These are phyloP conservation scores for Trematomus bernacchii DNA, from an alignment of 2,797 vertebrate genomes.

Conservation along the genomic window DNA sequence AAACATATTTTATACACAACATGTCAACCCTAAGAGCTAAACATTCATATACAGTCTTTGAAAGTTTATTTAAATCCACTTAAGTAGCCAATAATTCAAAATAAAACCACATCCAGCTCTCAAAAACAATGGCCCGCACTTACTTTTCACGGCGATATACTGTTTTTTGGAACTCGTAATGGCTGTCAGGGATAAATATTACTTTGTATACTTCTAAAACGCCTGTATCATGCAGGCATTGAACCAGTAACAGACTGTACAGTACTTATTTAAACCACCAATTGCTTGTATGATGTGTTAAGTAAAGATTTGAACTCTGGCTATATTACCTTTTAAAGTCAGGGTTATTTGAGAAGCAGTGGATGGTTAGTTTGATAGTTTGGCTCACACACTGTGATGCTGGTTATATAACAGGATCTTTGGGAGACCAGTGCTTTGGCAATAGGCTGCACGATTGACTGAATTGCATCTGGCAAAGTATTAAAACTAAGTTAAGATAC, in stretches of 20 bases:
- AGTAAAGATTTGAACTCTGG: slow-evolving; percentile 6
- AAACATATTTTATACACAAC: slow-evolving; percentile 1
- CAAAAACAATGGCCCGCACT: neutral
- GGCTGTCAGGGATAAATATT: slow-evolving; percentile 39
- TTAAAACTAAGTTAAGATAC: slow-evolving; percentile 31
- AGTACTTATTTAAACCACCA: slow-evolving; percentile 25
- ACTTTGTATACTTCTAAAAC: slow-evolving; percentile 47
- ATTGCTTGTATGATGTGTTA: slow-evolving; percentile 27
- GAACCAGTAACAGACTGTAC: slow-evolving; percentile 2
- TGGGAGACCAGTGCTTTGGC: slow-evolving; percentile 28
- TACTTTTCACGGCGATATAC: slow-evolving; percentile 35
- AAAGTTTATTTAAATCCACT: slow-evolving; percentile 6
- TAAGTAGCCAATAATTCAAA: slow-evolving; percentile 17
- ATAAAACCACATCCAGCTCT: slow-evolving; percentile 7
- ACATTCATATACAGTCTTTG: neutral
- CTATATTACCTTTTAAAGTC: slow-evolving; percentile 39
- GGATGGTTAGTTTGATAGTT: slow-evolving; percentile 24
- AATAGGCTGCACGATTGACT: slow-evolving; percentile 22
- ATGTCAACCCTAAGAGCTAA: neutral
- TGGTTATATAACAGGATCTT: slow-evolving; percentile 37
- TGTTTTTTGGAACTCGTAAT: slow-evolving; percentile 46
- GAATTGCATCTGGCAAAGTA: slow-evolving; percentile 17
- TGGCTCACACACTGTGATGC: slow-evolving; percentile 40
- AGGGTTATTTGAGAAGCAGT: slow-evolving; percentile 36
- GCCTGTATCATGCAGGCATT: slow-evolving; percentile 17